A percentile compares a stretch with the other conserved stretches of the same genome.
Evolutionary conservation across 1,140 invertebrate species (phyloP).

Genomic region (Pseudomyrmex flavicornis): DNA sequence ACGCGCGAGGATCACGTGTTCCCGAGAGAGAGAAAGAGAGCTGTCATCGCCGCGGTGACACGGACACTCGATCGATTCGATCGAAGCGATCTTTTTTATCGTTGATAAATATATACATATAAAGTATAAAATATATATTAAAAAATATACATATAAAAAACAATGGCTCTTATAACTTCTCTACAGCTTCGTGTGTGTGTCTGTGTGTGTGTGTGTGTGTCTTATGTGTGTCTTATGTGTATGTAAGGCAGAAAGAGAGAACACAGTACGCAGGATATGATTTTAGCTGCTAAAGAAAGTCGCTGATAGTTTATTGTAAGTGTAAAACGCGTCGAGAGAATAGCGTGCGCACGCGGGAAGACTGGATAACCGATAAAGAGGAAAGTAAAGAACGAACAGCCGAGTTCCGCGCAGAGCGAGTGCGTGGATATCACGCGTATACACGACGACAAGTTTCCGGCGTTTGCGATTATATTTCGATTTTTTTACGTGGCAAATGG

Average conservation of each 20-base stretch:
- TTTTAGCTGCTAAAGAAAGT: constrained; percentile 33
- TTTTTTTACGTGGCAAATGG: constrained; percentile 65
- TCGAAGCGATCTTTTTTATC: constrained; percentile 65
- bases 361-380: no score
- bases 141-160: constrained; percentile 39
- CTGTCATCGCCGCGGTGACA: constrained; percentile 22
- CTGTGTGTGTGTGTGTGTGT: no score
- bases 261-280: constrained; percentile 29
- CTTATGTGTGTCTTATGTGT: no score
- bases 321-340: neutral
- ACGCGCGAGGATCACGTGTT: constrained; percentile 49
- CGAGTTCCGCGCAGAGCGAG: constrained; percentile 51
- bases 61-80: constrained; percentile 34
- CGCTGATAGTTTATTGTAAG: constrained; percentile 42
- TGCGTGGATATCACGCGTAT: constrained; percentile 54
- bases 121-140: constrained; percentile 54
- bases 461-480: constrained; percentile 59
- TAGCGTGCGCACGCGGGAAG: neutral
- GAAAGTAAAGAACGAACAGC: neutral
- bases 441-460: constrained; percentile 44
- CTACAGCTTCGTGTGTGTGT: constrained; percentile 49
- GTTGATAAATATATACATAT: constrained; percentile 63
- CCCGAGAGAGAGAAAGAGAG: neutral
- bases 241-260: neutral
- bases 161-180: constrained; percentile 67